Evolutionary conservation across 2,888 invertebrate genomes (phyloP).

Genomic region (Seira musarum): DNA sequence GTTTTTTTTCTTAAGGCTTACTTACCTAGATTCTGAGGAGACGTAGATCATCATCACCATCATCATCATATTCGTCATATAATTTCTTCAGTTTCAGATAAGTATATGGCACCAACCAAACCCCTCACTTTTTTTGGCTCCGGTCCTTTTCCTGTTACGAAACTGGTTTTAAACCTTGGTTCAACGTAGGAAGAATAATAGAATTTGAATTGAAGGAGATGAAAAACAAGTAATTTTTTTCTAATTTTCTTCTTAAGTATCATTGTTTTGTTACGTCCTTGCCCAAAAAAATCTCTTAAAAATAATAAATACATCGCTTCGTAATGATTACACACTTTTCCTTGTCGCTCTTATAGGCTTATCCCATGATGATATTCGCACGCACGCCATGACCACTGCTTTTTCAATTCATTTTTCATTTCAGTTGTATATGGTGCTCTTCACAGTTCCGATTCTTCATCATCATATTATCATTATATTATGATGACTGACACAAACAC

Average conservation of each 20-base stretch:
- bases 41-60: constrained; percentile 5
- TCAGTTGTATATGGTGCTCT: no score
- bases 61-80: constrained; percentile 4
- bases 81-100: constrained; percentile 9
- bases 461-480: background rate
- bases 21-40: constrained; percentile 52
- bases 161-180: constrained; percentile 49
- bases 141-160: constrained; percentile 51
- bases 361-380: background rate
- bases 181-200: background rate
- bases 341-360: constrained; percentile 8
- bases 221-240: constrained; percentile 32
- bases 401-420: background rate
- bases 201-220: background rate
- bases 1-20: constrained; percentile 51
- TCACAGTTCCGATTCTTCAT: constrained; percentile 39
- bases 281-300: constrained; percentile 36
- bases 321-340: constrained; percentile 53
- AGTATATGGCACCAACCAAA: background rate
- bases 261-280: constrained; percentile 47
- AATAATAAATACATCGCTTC: constrained; percentile 1
- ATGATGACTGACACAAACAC: constrained; percentile 1
- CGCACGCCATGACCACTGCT: background rate
- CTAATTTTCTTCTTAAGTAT: constrained; percentile 13
- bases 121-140: constrained; percentile 14